Evolutionary conservation across 1,140 invertebrate genomes (phyloP).

Genomic region (Drosophila trapezifrons): DNA sequence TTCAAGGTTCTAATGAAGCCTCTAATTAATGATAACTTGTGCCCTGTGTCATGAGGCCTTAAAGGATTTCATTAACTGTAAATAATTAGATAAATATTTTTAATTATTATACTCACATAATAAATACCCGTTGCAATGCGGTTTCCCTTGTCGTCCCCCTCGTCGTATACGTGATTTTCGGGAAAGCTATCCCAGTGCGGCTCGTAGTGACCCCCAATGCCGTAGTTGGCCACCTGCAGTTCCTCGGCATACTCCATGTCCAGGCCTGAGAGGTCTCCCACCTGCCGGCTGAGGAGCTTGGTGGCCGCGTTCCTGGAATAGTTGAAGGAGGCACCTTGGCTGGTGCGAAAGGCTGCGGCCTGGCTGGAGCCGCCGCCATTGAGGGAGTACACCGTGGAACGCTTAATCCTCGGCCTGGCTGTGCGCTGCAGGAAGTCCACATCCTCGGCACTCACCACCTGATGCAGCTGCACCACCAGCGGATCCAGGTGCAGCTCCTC

Average conservation of each 20-base stretch:
- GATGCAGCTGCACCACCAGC: conserved; percentile 93
- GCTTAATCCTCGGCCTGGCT: conserved; percentile 89
- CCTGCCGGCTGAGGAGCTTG: conserved; percentile 88
- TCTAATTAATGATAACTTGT: no score
- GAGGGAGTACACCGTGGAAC: conserved; percentile 59
- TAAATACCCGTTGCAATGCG: conserved; percentile 94
- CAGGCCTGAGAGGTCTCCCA: conserved; percentile 92
- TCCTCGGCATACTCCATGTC: conserved; percentile 94
- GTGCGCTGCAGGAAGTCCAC: conserved; percentile 93
- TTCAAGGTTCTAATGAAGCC: no score
- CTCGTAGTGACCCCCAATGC: conserved; percentile 99
- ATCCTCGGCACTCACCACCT: conserved; percentile 93
- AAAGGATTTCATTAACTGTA: no score
- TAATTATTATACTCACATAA: conserved; percentile 86
- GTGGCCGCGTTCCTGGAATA: conserved; percentile 91
- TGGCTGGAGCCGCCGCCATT: conserved; percentile 27
- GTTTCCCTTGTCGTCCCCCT: conserved; percentile 89
- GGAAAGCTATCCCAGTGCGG: conserved; percentile 94
- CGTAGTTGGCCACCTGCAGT: conserved; percentile 98
- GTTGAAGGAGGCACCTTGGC: conserved; percentile 97
- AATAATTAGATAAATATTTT: background rate
- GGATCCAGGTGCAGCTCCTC: conserved; percentile 94
- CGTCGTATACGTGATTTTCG: conserved; percentile 86
- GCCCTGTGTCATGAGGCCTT: no score
- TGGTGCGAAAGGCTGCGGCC: conserved; percentile 91